Conservation (phyloP, 2,797 vertebrate species). For the Capromys pilorides region DNA sequence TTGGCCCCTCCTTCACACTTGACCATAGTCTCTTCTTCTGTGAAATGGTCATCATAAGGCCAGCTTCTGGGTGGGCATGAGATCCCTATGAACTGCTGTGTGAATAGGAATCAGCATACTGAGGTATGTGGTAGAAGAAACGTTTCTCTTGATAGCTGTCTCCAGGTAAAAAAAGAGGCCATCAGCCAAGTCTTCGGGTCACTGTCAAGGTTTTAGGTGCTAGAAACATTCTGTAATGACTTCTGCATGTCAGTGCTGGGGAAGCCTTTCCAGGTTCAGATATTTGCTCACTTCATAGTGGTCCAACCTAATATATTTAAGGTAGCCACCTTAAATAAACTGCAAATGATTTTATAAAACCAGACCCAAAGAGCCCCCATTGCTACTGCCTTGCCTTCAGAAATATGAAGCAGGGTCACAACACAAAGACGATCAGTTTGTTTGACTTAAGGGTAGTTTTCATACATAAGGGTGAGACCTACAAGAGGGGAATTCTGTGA, state of each 20-base stretch:
- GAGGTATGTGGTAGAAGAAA: neutral
- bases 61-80: neutral
- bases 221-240: neutral
- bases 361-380: neutral
- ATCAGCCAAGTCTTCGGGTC: neutral
- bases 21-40: neutral
- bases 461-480: neutral
- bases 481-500: rapidly evolving
- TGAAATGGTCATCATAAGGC: neutral
- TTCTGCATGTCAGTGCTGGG: neutral
- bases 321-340: neutral
- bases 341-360: neutral
- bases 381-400: neutral
- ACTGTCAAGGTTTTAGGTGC: neutral
- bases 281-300: neutral
- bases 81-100: rapidly evolving
- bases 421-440: neutral
- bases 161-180: neutral
- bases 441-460: neutral
- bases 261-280: neutral
- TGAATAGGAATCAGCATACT: neutral
- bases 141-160: rapidly evolving
- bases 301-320: neutral
- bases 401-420: neutral
- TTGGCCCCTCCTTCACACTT: too few species aligned